These are phyloP conservation scores for Hoplodrina ambigua DNA, from an alignment of 2,888 invertebrate genomes.

Conservation along the genomic window DNA sequence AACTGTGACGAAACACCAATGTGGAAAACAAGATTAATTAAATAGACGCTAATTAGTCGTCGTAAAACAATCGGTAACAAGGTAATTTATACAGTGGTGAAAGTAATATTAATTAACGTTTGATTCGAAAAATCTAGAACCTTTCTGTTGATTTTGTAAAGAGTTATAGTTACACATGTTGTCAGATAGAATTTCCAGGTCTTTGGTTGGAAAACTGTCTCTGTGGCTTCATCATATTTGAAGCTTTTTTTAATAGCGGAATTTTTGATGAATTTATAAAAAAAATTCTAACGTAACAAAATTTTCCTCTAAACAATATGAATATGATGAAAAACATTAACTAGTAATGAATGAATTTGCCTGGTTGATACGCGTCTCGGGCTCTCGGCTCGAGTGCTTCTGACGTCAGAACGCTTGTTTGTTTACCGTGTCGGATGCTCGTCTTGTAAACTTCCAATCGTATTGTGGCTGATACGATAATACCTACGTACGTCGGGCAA, in stretches of 20 bases:
- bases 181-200: not conserved
- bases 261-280: not conserved
- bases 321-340: constrained; percentile 36
- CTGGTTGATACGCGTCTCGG: constrained; percentile 47
- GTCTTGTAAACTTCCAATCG: constrained; percentile 85
- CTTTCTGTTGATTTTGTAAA: constrained; percentile 1
- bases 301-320: constrained; percentile 16
- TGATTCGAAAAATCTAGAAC: constrained; percentile 21
- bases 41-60: constrained; percentile 35
- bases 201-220: not conserved
- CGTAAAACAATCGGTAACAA: constrained; percentile 40
- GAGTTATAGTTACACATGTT: not conserved
- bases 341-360: constrained; percentile 51
- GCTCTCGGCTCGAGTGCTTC: constrained; percentile 62
- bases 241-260: not conserved
- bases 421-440: constrained; percentile 83
- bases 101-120: constrained; percentile 39
- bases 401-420: constrained; percentile 84
- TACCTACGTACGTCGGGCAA: constrained; percentile 35
- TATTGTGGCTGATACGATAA: constrained; percentile 78
- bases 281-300: not conserved
- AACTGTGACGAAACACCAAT: constrained; percentile 26
- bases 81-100: constrained; percentile 31
- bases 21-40: constrained; percentile 10
- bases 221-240: not conserved